These are phyloP conservation scores for Boloria selene DNA, from an alignment of 2,888 invertebrate genomes.

Conservation along the genomic window DNA sequence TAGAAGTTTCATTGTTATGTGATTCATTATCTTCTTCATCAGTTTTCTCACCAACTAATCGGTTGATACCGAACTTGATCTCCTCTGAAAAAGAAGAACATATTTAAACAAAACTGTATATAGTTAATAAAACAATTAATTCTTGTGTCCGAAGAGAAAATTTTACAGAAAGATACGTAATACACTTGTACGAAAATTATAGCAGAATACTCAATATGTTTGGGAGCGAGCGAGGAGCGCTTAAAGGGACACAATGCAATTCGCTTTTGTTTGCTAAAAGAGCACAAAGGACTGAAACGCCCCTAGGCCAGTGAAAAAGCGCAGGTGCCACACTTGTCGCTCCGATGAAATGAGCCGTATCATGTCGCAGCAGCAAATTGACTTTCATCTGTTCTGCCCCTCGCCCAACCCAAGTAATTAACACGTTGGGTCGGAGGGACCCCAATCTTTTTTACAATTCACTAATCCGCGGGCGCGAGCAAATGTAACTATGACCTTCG, in stretches of 20 bases:
- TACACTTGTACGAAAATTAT: conserved; percentile 32
- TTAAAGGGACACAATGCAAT: conserved; percentile 44
- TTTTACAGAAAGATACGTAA: conserved; percentile 7
- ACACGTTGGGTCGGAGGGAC: conserved; percentile 75
- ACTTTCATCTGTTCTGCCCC: conserved; percentile 81
- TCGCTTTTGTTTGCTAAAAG: conserved; percentile 47
- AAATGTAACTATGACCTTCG: conserved; percentile 62
- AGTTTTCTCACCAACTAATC: conserved; percentile 86
- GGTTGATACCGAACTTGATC: conserved; percentile 92
- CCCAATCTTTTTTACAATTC: conserved; percentile 79
- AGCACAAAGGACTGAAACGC: conserved; percentile 60
- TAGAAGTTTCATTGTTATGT: conserved; percentile 62
- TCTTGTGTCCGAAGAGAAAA: conserved; percentile 12
- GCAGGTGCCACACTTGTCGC: conserved; percentile 81
- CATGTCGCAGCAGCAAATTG: conserved; percentile 86
- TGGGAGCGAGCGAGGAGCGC: conserved; percentile 36
- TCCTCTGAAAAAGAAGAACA: conserved; percentile 84
- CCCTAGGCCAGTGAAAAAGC: conserved; percentile 63
- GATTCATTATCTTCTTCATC: conserved; percentile 84
- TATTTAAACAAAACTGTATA: conserved; percentile 5
- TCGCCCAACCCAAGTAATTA: conserved; percentile 81
- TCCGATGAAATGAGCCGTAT: conserved; percentile 84
- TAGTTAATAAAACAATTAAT: neutral
- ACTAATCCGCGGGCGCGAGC: conserved; percentile 79
- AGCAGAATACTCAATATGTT: conserved; percentile 38